These are phyloP conservation scores for Colletes gigas DNA, from an alignment of 1,140 invertebrate genomes.

Conservation along the genomic window DNA sequence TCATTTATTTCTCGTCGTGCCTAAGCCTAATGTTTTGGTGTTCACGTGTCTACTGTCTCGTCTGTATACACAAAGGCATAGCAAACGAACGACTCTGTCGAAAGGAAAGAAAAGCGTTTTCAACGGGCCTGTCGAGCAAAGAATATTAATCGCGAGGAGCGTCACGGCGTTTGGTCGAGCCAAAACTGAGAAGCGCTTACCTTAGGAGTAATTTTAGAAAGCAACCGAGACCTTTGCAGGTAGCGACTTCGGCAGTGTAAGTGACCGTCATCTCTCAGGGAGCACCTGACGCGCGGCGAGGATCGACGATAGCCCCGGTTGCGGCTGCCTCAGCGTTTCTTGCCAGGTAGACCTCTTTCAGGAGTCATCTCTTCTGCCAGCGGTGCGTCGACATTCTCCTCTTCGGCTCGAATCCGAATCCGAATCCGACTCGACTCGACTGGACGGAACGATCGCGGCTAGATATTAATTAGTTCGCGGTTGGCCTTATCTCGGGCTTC, in stretches of 20 bases:
- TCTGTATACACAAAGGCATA: too few relatives aligned
- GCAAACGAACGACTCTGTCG: too few relatives aligned
- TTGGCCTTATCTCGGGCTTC: conserved; percentile 27
- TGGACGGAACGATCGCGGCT: neutral
- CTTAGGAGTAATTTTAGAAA: conserved; percentile 91
- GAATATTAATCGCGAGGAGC: too few relatives aligned
- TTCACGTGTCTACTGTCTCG: too few relatives aligned
- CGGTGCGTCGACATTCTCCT: neutral
- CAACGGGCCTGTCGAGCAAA: too few relatives aligned
- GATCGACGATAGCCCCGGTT: conserved; percentile 9
- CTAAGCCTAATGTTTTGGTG: too few relatives aligned
- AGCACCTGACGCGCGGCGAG: neutral
- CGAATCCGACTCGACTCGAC: neutral
- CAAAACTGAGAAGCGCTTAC: conserved; percentile 77
- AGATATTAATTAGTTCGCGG: conserved; percentile 27
- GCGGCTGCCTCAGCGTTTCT: conserved; percentile 13
- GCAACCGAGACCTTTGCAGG: conserved; percentile 91
- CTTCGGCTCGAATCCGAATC: neutral
- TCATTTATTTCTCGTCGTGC: too few relatives aligned
- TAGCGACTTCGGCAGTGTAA: conserved; percentile 94
- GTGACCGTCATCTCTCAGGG: conserved; percentile 89
- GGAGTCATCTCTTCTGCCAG: conserved; percentile 14
- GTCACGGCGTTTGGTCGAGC: neutral
- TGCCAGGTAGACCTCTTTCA: neutral
- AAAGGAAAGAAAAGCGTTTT: too few relatives aligned